These are phyloP conservation scores for human (Homo sapiens) DNA, from an alignment of 2,113 vertebrate species.

Conservation along the genomic window GRCh38 chr17:68284501-68285000, in stretches of 20 bases:
- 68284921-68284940: accelerated
- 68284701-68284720: not conserved
- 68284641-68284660: not conserved
- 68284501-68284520: accelerated
- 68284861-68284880: not conserved
- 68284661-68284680: not conserved
- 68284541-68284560: not conserved
- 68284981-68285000: not conserved
- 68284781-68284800: not conserved
- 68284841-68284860: not conserved
- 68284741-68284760: not conserved
- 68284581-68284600: not conserved
- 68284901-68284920: not conserved
- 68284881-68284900: not conserved
- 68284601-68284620: not conserved
- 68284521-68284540: not conserved
- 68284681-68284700: not conserved
- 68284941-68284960: not conserved
- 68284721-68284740: not conserved
- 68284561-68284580: not conserved
- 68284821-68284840: not conserved
- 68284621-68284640: not conserved
- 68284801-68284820: not conserved
- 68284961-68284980: not conserved
- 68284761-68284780: not conserved